Conservation (phyloP, 2,113 vertebrate species). For the Australoheros scitulus region DNA sequence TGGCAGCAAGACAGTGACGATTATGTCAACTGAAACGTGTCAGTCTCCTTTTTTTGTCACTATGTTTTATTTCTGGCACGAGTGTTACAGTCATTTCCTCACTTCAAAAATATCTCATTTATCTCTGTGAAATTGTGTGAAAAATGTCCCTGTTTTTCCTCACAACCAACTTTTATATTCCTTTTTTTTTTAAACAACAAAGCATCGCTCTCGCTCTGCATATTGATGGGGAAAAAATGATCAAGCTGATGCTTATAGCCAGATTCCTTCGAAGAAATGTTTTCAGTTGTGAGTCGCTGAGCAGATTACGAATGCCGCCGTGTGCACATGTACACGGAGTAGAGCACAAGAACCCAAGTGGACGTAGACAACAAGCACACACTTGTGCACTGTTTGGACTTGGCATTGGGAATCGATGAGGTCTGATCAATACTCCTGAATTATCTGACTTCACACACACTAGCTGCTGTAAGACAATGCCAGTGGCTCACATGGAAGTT, state of each 20-base stretch:
- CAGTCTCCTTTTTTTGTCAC: constrained; percentile 12
- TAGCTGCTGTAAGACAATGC: constrained; percentile 26
- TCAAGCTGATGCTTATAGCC: neutral
- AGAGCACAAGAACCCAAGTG: neutral
- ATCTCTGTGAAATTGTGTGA: constrained; percentile 6
- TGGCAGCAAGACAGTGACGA: constrained; percentile 23
- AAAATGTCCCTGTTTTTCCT: neutral
- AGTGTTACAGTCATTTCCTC: constrained; percentile 22
- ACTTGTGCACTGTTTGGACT: constrained; percentile 41
- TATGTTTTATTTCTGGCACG: constrained; percentile 12
- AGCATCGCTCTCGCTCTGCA: neutral
- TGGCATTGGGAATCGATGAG: constrained; percentile 51
- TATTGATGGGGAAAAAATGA: neutral
- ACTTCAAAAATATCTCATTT: constrained; percentile 8
- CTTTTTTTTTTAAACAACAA: neutral
- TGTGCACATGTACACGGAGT: neutral
- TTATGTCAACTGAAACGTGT: constrained; percentile 34
- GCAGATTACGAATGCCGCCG: neutral
- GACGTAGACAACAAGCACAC: constrained; percentile 18
- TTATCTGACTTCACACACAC: constrained; percentile 44
- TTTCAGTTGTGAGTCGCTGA: neutral
- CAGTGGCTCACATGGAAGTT: constrained; percentile 46
- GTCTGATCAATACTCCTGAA: constrained; percentile 44
- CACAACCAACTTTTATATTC: neutral
- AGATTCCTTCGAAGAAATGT: neutral